Evolutionary conservation across 2,888 invertebrate species (phyloP), one percentile per base, ranked within the genome.

Genomic region (Brachyopa scutellaris): DNA sequence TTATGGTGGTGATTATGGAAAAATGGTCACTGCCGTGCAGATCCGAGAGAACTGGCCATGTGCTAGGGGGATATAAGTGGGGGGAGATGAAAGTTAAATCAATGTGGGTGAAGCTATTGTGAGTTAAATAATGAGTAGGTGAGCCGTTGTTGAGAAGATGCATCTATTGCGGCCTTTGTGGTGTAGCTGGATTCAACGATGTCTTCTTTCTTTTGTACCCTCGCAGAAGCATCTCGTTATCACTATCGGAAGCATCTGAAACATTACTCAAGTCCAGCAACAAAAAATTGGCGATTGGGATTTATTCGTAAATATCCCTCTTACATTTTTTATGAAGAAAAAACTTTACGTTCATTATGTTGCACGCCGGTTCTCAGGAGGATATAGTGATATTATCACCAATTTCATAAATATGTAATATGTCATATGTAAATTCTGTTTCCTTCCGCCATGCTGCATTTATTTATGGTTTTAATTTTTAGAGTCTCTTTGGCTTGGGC

Each of bases 71-170:
- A 7, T 51, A 31, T 1, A 84, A 19, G 2, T 23, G 8, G 9
- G 76, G 51, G 11, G 79, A 83, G 17, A 62, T 55, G 15, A 55
- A 57, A 1, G 79, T 77, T 15, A 84, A 23, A 21, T 83, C 74
- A 0, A 84, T 31, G n/a, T 83, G 74, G 1, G 78, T 67, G 2
- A 79, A 42, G 0, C 67, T 49, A 6, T 26, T 26, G 17, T 76
- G 83, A 2, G 76, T 78, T 2, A 55, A 72, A 7, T 73, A 57
- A 31, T 73, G 76, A 0, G 76, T 73, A 0, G 76, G 74, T 2
- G 55, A 17, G 17, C 57, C 70, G 21, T 78, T 64, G 40, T 72
- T 79, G 9, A 79, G 15, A 1, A 76, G 19, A 1, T 29, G 38
- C 13, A 78, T 31, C 9, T 29, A 2, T 74, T 73, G 9, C 74